These are phyloP conservation scores for Hemaris fuciformis DNA, from an alignment of 2,888 invertebrate genomes.

Conservation along the genomic window DNA sequence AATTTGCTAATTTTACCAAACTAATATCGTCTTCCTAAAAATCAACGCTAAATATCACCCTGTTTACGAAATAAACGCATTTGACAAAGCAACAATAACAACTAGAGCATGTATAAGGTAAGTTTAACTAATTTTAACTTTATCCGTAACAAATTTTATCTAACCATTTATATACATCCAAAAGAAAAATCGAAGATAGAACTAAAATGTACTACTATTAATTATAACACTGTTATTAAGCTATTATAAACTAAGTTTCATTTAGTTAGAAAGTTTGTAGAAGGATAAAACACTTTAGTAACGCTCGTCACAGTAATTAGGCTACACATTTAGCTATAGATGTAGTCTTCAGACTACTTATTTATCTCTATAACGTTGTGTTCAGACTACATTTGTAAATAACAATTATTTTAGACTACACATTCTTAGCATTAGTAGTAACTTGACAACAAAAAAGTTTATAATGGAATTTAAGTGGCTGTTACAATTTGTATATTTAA, in stretches of 20 bases:
- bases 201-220: too few relatives aligned
- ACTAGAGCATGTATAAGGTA: neutral
- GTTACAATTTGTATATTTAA: too few relatives aligned
- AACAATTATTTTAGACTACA: neutral
- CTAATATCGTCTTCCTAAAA: neutral
- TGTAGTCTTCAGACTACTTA: neutral
- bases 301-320: neutral
- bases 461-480: neutral
- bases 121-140: neutral
- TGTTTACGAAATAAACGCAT: neutral
- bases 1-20: neutral
- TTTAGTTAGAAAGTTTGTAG: too few relatives aligned
- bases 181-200: neutral
- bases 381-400: neutral
- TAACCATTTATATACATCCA: neutral
- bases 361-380: neutral
- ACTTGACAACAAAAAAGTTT: neutral
- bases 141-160: neutral
- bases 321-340: neutral
- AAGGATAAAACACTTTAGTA: too few relatives aligned
- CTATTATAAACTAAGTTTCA: too few relatives aligned
- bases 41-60: neutral
- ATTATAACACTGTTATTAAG: too few relatives aligned
- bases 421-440: neutral
- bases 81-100: neutral